A percentile compares a stretch with the other conserved stretches of the same genome.
Conservation (phyloP, 2,113 vertebrate genomes). For the Romanogobio albipinnatus region DNA sequence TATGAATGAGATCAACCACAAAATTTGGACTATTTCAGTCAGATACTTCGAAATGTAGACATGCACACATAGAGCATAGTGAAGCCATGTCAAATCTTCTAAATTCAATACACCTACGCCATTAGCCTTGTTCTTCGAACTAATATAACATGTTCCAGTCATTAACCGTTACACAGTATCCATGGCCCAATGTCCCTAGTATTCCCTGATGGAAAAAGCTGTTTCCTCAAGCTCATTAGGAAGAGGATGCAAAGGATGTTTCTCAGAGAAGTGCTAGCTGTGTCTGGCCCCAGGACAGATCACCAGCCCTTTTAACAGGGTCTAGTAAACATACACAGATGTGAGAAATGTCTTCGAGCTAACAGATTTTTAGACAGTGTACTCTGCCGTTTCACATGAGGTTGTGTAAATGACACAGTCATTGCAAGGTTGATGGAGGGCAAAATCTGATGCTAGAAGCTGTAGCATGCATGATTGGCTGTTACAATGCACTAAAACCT, state of each 20-base stretch:
- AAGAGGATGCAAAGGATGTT: conserved; percentile 47
- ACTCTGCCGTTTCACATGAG: background rate
- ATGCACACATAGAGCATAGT: background rate
- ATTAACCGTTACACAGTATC: conserved; percentile 26
- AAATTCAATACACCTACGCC: conserved; percentile 5
- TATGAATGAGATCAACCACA: background rate
- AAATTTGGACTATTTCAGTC: background rate
- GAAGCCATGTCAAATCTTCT: background rate
- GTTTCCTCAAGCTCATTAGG: conserved; percentile 51
- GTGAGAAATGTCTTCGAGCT: conserved; percentile 56
- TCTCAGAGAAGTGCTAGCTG: conserved; percentile 21
- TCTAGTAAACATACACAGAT: conserved; percentile 66
- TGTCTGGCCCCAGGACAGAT: conserved; percentile 24
- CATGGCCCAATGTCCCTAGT: conserved; percentile 16
- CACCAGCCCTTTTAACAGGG: conserved; percentile 37
- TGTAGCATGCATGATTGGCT: background rate
- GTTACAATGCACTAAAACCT: background rate
- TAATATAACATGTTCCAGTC: conserved; percentile 7
- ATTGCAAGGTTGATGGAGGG: background rate
- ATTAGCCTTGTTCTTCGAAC: conserved; percentile 4
- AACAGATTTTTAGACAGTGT: background rate
- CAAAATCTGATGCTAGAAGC: conserved; percentile 1
- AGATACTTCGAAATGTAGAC: background rate
- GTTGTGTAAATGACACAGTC: background rate
- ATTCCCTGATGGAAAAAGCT: conserved; percentile 41